These are phyloP conservation scores for Lota lota DNA, from an alignment of 2,113 vertebrate genomes.

Conservation along the genomic window DNA sequence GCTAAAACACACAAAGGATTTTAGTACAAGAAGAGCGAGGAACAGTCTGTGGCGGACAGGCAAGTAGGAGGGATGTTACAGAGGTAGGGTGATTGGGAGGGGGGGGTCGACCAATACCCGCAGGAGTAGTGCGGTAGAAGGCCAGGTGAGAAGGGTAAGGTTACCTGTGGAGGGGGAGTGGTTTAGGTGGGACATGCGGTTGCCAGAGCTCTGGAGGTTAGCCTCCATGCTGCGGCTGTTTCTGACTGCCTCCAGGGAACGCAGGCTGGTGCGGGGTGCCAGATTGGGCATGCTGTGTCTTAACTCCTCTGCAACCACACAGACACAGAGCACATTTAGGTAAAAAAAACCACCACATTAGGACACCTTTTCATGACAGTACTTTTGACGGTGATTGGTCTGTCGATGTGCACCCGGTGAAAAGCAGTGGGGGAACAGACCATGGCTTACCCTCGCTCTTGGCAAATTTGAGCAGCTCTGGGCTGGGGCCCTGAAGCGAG, in stretches of 20 bases:
- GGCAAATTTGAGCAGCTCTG: conserved; percentile 81
- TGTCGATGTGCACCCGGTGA: not conserved
- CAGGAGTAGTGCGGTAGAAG: conserved; percentile 11
- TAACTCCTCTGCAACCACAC: conserved; percentile 83
- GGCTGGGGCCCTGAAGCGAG: conserved; percentile 74
- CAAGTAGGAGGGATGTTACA: conserved; percentile 4
- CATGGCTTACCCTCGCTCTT: conserved; percentile 78
- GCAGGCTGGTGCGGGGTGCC: conserved; percentile 83
- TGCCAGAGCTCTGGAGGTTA: conserved; percentile 86
- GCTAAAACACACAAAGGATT: not conserved
- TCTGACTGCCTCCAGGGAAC: conserved; percentile 81
- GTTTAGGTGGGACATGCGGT: conserved; percentile 82
- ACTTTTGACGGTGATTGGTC: not conserved
- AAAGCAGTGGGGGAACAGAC: not conserved
- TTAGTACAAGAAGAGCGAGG: conserved; percentile 15
- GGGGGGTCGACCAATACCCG: not conserved
- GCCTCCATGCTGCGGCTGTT: conserved; percentile 90
- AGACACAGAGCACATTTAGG: conserved; percentile 27
- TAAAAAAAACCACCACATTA: conserved; percentile 10
- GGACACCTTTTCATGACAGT: not conserved
- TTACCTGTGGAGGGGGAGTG: conserved; percentile 82
- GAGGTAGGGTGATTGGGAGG: conserved; percentile 8
- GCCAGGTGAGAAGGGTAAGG: conserved; percentile 46
- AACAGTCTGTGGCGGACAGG: conserved; percentile 13
- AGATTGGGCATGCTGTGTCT: conserved; percentile 91